Evolutionary conservation across 2,888 invertebrate species (phyloP), one percentile per base, ranked within the genome.

Genomic region (Oxycera nigricornis): DNA sequence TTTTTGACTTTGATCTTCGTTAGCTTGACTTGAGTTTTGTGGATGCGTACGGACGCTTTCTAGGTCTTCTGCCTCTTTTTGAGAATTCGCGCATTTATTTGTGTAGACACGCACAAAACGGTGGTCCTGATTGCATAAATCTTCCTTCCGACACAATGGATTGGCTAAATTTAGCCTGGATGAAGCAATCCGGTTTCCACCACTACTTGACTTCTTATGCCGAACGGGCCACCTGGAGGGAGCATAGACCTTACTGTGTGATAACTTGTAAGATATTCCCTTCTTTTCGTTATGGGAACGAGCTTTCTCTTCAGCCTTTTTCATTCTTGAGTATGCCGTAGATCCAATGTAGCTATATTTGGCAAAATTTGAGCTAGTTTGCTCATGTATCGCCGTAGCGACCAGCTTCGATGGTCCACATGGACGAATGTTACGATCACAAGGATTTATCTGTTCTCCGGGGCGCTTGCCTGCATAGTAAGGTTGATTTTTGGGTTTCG

Each of bases 271-370:
- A 2, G 24, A 20, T 9, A 17, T 24, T 6, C 24, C 2, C 1
- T 30, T 30, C 14, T 35, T 22, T 20, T 2, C 2, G 20, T 2
- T n/a, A 39, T 20, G 0, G n/a, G 20, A 7, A 30, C 4, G 7
- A 9, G 61, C n/a, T 7, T 61, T 20, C n/a, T 9, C 31, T 35
- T 35, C 39, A 22, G 46, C 67, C 17, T 22, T 14, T 9, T 46
- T 41, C 26, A 67, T n/a, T 3, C 41, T 41, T 22, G 67, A 67
- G 1, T 46, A 41, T 1, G 41, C 67, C 11, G 67, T 67, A 11
- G 67, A 46, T 1, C 67, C 67, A 67, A 46, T 31, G n/a, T 67
- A 67, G 41, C 67, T 67, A 1, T n/a, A 9, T 1, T 41, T 41
- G 7, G 11, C 9, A 20, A 67, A 41, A 2, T 41, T 28, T 7